Evolutionary conservation across 2,888 invertebrate genomes (phyloP), one percentile per base, ranked within the genome.

Genomic region (Scrobipalpa costella): DNA sequence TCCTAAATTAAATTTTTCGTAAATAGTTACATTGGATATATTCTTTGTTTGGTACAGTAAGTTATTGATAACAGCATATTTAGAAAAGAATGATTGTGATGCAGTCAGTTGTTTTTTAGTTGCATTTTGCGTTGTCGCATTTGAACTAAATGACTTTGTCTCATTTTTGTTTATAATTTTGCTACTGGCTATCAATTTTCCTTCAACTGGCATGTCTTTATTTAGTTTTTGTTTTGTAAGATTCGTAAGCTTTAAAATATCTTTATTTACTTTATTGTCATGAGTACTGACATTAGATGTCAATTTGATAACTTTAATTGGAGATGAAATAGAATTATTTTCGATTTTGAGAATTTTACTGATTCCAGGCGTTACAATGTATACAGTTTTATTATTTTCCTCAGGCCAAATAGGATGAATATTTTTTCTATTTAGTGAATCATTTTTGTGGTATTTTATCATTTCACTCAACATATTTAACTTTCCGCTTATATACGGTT

Each of bases 31-130:
- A 15, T 33, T 60, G 5, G 38, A 40, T n/a, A 44, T 40, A 47
- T 60, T 47, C 47, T 60, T 44, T n/a, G 44, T 44, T 44, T 50
- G 55, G 59, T 66, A 61, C 64, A 19, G 68, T n/a, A 66, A 57
- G 59, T 21, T 34, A 64, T 65, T 70, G 0, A 55, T 55, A 7
- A n/a, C 55, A 33, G 55, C 33, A 55, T 33, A 55, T 34, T 55
- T 55, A 7, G 55, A 27, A 15, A 34, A 55, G n/a, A 55, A 27
- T 7, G n/a, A n/a, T 5, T 3, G 13, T 34, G 55, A 33, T 33
- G n/a, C 27, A n/a, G 5, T 55, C 7, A 1, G 0, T n/a, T 27
- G 0, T 33, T n/a, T 11, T 17, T 9, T 21, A 2, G 19, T 7
- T 1, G 7, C 8, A 11, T 21, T 50, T 21, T 21, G 19, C 8